These are phyloP conservation scores for silkworm (Bombyx mori) DNA, from an alignment of 1,140 invertebrate genomes.

Conservation along the genomic window ASM3026992v2 NC_085114.1:9253501-9254000, in stretches of 20 bases:
- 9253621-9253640: constrained; percentile 6
- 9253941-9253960: too few species aligned
- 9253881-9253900: too few species aligned
- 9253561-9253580: too few species aligned
- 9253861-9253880: too few species aligned
- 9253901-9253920: too few species aligned
- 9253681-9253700: constrained; percentile 33
- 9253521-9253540: too few species aligned
- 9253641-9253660: constrained; percentile 13
- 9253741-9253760: constrained; percentile 35
- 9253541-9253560: too few species aligned
- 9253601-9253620: background rate
- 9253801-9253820: constrained; percentile 42
- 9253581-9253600: background rate
- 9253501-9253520: too few species aligned
- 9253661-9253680: constrained; percentile 17
- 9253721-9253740: constrained; percentile 44
- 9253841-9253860: constrained; percentile 15
- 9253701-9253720: constrained; percentile 28
- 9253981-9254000: too few species aligned
- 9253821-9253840: constrained; percentile 25
- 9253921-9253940: too few species aligned
- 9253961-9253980: too few species aligned
- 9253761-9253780: constrained; percentile 48
- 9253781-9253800: constrained; percentile 50